Evolutionary conservation across 2,113 vertebrate species (phyloP).

Genomic region (Scomber scombrus): DNA sequence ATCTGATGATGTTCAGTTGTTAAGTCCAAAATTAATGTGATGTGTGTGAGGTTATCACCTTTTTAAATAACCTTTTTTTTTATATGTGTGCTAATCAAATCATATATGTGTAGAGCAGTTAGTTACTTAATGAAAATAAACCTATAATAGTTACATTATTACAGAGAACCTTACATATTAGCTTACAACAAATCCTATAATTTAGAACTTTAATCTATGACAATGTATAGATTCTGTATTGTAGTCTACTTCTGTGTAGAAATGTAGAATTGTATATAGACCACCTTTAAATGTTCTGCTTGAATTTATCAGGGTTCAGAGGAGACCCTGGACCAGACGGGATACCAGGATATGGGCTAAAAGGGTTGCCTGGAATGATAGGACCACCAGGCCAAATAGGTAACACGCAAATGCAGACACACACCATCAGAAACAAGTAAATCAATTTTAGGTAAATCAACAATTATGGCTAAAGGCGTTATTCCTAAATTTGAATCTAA

Average conservation of each 20-base stretch:
- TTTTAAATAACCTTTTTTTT: too few relatives aligned
- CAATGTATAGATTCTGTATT: neutral
- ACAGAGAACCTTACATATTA: too few relatives aligned
- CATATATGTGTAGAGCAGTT: too few relatives aligned
- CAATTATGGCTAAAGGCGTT: too few relatives aligned
- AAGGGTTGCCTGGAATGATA: constrained; percentile 64
- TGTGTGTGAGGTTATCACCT: neutral
- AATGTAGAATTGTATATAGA: neutral
- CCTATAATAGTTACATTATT: too few relatives aligned
- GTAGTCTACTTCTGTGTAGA: neutral
- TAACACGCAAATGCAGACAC: constrained; percentile 26
- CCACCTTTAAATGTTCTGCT: neutral
- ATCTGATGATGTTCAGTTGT: neutral
- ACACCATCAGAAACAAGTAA: neutral
- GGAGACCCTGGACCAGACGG: constrained; percentile 78
- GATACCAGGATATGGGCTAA: constrained; percentile 44
- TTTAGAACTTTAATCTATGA: neutral
- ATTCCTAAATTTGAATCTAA: too few relatives aligned
- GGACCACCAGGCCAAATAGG: constrained; percentile 76
- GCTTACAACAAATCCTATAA: too few relatives aligned
- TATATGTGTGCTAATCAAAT: too few relatives aligned
- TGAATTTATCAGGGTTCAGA: constrained; percentile 61
- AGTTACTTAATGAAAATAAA: too few relatives aligned
- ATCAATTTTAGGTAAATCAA: neutral
- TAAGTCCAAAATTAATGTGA: neutral